Conservation (phyloP, 2,888 invertebrate genomes). For the Acleris literana region DNA sequence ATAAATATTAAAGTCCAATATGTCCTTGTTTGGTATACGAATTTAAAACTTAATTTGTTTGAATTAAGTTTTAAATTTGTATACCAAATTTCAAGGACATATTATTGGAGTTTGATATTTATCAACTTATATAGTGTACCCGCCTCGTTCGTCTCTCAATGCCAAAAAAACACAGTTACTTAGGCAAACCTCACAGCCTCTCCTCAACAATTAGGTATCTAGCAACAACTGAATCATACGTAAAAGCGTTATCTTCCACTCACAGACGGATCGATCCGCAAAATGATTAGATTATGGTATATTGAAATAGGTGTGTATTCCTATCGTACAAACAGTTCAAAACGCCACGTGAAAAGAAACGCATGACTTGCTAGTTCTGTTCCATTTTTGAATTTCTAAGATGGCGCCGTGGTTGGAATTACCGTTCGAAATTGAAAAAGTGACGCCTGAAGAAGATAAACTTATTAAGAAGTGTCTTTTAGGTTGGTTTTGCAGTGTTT, state of each 20-base stretch:
- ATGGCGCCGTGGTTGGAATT: conserved; percentile 69
- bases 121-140: no score
- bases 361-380: conserved; percentile 1
- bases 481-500: conserved; percentile 58
- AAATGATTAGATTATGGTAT: conserved; percentile 56
- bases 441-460: conserved; percentile 68
- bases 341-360: conserved; percentile 5
- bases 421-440: conserved; percentile 66
- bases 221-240: no score
- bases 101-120: no score
- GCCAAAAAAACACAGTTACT: no score
- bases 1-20: no score
- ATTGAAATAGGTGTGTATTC: conserved; percentile 52
- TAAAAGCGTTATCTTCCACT: conserved; percentile 8
- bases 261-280: conserved; percentile 54
- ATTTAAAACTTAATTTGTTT: no score
- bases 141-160: no score
- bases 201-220: no score
- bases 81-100: no score
- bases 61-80: no score
- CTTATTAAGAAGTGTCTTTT: conserved; percentile 68
- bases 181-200: no score
- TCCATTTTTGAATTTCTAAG: conserved; percentile 11
- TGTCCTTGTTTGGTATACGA: no score
- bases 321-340: conserved; percentile 43